Conservation (phyloP, 92 coral and sea anemone species). For the Metridium senile region DNA sequence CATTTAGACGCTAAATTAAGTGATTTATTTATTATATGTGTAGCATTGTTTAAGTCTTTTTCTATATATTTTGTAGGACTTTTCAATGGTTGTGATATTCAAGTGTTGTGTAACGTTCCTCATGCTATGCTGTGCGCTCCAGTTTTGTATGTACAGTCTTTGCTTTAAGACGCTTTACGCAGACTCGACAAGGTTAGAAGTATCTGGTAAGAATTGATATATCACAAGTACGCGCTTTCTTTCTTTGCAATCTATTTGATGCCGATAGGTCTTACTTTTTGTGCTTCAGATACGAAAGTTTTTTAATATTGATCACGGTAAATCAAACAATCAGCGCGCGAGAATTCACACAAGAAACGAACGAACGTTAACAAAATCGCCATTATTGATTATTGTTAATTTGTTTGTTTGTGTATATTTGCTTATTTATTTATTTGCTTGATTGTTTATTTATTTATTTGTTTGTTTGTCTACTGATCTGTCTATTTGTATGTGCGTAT, state of each 20-base stretch:
- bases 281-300: background rate
- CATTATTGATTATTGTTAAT: too few species aligned
- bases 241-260: background rate
- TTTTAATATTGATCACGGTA: background rate
- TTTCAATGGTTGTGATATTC: slow-evolving; percentile 63
- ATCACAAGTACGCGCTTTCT: background rate
- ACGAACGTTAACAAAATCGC: too few species aligned
- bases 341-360: too few species aligned
- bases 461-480: too few species aligned
- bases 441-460: too few species aligned
- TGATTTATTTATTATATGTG: too few species aligned
- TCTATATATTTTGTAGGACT: slow-evolving; percentile 55
- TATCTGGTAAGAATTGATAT: background rate
- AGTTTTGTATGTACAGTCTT: slow-evolving; percentile 60
- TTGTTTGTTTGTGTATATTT: too few species aligned
- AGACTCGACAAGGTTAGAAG: background rate
- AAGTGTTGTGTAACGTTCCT: slow-evolving; percentile 79
- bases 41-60: background rate
- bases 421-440: too few species aligned
- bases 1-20: too few species aligned
- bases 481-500: too few species aligned
- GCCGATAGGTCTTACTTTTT: background rate
- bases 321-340: too few species aligned
- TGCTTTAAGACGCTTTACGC: background rate
- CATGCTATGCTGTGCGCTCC: slow-evolving; percentile 58